Evolutionary conservation across 2,113 vertebrate species (phyloP), one percentile per base, ranked within the genome.

Genomic region (Columbina picui): DNA sequence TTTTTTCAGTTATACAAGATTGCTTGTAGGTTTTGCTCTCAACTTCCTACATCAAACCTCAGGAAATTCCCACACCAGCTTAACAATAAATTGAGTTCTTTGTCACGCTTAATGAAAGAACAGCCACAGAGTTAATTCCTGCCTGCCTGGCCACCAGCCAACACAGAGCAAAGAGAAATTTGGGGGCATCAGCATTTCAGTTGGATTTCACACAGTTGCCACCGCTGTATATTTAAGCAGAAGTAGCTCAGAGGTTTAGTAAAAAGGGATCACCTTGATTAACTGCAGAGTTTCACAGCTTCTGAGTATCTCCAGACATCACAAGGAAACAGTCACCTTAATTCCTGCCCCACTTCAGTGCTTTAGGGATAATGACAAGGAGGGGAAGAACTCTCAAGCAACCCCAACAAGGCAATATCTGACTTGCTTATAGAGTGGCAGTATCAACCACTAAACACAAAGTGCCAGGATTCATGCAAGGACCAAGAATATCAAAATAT

Each of bases 41-140:
- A 80, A 95, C 87, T 89, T 90, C 64, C 91, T 59, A 80, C 83
- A 70, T 22, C 45, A 83, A 90, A 94, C 93, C 82, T 73, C 71
- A 43, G 55, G 84, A 96, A 96, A 97, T 91, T 94, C 96, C 90
- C 94, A 91, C 41, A 83, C 59, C 71, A 47, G 78, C 59, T 93
- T 85, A 96, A 86, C 75, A 67, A 88, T 70, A 90, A 95, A 95
- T 91, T 76, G 94, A 91, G 78, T 88, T 74, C 81, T 88, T 91
- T 94, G 94, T 94, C 95, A 83, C 67, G 10, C 68, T 50, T 94
- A 93, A 96, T 90, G 81, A 80, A 80, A 77, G 84, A 90, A 91
- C 63, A 90, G 82, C 55, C 76, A 91, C 61, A 45, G 86, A 91
- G 90, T 91, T 96, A 90, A 95, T 94, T 95, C 86, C 84, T 65